Percentiles rank a stretch among this genome's conserved stretches.
Conservation (phyloP, 2,113 vertebrate genomes). For the Gadus macrocephalus region DNA sequence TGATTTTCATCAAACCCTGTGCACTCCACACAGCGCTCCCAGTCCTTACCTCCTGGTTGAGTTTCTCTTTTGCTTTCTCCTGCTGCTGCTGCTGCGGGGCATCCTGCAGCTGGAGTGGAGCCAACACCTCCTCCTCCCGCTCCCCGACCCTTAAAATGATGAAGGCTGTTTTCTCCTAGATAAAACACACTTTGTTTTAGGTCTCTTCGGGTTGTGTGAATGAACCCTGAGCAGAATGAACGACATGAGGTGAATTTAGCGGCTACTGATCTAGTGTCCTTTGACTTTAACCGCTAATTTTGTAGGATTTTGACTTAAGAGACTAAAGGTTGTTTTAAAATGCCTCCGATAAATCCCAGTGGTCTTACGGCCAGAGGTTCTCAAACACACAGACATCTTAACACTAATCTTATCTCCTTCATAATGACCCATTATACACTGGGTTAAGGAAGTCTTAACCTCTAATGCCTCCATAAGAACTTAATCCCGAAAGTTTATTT, state of each 20-base stretch:
- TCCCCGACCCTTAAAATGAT: conserved; percentile 53
- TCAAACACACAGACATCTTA: conserved; percentile 29
- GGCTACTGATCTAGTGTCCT: conserved; percentile 12
- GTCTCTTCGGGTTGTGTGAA: no score
- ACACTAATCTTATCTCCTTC: conserved; percentile 31
- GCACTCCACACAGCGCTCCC: not conserved
- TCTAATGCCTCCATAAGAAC: conserved; percentile 50
- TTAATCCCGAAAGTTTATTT: conserved; percentile 50
- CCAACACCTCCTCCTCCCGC: conserved; percentile 78
- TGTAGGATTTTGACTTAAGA: conserved; percentile 27
- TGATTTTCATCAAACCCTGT: not conserved
- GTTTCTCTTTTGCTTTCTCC: conserved; percentile 69
- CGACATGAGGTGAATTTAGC: conserved; percentile 1
- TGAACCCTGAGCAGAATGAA: not conserved
- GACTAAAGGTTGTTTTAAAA: conserved; percentile 28
- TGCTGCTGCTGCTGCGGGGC: conserved; percentile 69
- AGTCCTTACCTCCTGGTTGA: conserved; percentile 63
- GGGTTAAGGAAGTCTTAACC: conserved; percentile 49
- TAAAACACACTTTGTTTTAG: no score
- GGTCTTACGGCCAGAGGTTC: conserved; percentile 30
- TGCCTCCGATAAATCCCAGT: conserved; percentile 57
- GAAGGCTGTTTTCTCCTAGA: no score
- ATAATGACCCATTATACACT: conserved; percentile 50
- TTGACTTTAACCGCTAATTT: conserved; percentile 20
- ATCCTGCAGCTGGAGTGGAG: conserved; percentile 79